Evolutionary conservation across 2,888 invertebrate genomes (phyloP).

Genomic region (Suillia variegata): DNA sequence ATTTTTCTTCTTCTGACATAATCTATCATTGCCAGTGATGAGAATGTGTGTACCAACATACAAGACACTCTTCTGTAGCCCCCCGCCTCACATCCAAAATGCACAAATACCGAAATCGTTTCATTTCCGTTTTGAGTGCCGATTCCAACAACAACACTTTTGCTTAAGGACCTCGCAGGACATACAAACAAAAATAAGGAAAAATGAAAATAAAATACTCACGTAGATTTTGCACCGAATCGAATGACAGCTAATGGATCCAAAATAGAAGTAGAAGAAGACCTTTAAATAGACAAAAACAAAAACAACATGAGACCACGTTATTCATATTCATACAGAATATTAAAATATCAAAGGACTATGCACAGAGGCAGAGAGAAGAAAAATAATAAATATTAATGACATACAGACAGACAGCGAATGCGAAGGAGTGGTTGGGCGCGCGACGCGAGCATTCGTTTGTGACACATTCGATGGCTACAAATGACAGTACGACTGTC

Average conservation of each 20-base stretch:
- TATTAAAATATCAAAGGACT: conserved; percentile 37
- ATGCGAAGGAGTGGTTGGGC: conserved; percentile 20
- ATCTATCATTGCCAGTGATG: conserved; percentile 15
- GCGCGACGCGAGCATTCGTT: neutral
- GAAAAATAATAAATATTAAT: conserved; percentile 54
- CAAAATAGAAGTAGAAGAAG: conserved; percentile 32
- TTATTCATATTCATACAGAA: conserved; percentile 35
- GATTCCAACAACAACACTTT: too few species aligned
- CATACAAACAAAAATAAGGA: neutral
- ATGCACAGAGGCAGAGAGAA: neutral
- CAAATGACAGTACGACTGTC: conserved; percentile 2
- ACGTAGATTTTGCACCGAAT: conserved; percentile 20
- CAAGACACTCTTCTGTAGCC: too few species aligned
- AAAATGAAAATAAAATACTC: neutral
- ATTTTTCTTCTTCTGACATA: conserved; percentile 13
- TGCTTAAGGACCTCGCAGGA: neutral
- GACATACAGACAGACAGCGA: conserved; percentile 47
- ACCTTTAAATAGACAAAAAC: neutral
- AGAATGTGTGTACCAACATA: too few species aligned
- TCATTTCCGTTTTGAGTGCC: neutral
- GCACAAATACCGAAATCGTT: neutral
- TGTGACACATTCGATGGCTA: conserved; percentile 6
- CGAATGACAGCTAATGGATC: conserved; percentile 32
- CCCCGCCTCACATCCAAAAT: neutral
- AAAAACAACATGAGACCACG: conserved; percentile 3